A percentile compares a stretch with the other conserved stretches of the same genome.
phyloP scores from a whole-genome alignment of 37 sponge, comb jelly and placozoan genomes.

The Geodia barretti region DNA sequence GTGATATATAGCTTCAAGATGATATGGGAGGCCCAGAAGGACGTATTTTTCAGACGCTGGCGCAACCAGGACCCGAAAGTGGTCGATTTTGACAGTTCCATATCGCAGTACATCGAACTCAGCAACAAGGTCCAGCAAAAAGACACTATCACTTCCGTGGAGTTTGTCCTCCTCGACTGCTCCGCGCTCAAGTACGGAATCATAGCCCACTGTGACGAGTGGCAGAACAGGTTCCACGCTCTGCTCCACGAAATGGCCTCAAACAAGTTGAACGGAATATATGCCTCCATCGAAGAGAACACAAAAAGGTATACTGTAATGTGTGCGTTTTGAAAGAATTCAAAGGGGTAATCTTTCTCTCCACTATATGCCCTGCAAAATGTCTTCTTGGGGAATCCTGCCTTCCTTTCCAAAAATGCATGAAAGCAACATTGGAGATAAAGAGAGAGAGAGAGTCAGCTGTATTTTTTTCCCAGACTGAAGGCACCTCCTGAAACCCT shows the following conservation, averaged over 20 bases:
- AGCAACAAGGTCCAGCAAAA: slow-evolving; percentile 91
- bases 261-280: slow-evolving; percentile 69
- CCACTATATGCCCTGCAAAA: neutral
- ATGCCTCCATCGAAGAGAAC: slow-evolving; percentile 65
- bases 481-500: slow-evolving; percentile 80
- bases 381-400: too few relatives aligned
- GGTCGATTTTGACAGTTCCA: slow-evolving; percentile 77
- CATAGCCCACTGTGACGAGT: slow-evolving; percentile 90
- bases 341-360: neutral
- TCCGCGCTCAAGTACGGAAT: slow-evolving; percentile 92
- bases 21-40: slow-evolving; percentile 80
- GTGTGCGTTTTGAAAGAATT: neutral
- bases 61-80: slow-evolving; percentile 82
- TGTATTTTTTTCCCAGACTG: too few relatives aligned
- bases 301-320: slow-evolving; percentile 36
- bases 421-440: too few relatives aligned
- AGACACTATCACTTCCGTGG: slow-evolving; percentile 90
- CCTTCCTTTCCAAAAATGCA: too few relatives aligned
- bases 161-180: slow-evolving; percentile 96
- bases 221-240: slow-evolving; percentile 88
- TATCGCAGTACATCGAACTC: slow-evolving; percentile 79
- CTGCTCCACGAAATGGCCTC: slow-evolving; percentile 92
- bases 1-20: slow-evolving; percentile 48
- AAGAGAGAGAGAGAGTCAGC: too few relatives aligned
- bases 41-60: slow-evolving; percentile 93